Evolutionary conservation across 2,113 vertebrate genomes (phyloP).

Genomic region (Corythornis cristatus): DNA sequence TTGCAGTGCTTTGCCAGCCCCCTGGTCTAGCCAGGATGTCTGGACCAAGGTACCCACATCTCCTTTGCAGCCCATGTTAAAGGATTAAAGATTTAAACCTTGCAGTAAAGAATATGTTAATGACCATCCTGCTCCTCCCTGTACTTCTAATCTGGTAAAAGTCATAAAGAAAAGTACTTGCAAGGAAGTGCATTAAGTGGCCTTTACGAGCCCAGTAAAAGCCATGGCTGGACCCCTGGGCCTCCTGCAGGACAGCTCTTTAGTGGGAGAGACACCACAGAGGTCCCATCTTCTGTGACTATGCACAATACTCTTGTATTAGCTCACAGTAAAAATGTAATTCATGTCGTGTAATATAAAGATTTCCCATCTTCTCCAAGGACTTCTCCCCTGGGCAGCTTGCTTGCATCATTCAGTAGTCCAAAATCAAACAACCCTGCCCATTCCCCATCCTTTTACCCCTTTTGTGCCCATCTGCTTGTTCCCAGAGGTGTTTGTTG

Average conservation of each 20-base stretch:
- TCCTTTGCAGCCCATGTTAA: background rate
- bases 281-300: slow-evolving; percentile 1
- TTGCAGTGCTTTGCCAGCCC: background rate
- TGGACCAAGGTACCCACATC: background rate
- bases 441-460: background rate
- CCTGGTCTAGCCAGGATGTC: accelerated
- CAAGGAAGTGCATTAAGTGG: background rate
- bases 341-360: slow-evolving; percentile 47
- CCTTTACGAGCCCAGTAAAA: slow-evolving; percentile 20
- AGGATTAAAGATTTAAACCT: background rate
- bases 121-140: background rate
- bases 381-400: slow-evolving; percentile 16
- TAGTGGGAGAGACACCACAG: background rate
- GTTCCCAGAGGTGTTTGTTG: background rate
- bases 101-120: background rate
- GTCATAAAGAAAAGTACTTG: background rate
- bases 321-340: slow-evolving; percentile 46
- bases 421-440: slow-evolving; percentile 2
- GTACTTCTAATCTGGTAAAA: background rate
- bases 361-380: slow-evolving; percentile 59
- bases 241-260: slow-evolving; percentile 12
- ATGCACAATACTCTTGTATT: slow-evolving; percentile 20
- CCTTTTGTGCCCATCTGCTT: background rate
- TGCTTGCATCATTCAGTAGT: background rate
- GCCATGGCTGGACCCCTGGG: background rate